Base-by-base conservation (phyloP, 2,113 vertebrate species). In the Chaenogobius annularis region DNA sequence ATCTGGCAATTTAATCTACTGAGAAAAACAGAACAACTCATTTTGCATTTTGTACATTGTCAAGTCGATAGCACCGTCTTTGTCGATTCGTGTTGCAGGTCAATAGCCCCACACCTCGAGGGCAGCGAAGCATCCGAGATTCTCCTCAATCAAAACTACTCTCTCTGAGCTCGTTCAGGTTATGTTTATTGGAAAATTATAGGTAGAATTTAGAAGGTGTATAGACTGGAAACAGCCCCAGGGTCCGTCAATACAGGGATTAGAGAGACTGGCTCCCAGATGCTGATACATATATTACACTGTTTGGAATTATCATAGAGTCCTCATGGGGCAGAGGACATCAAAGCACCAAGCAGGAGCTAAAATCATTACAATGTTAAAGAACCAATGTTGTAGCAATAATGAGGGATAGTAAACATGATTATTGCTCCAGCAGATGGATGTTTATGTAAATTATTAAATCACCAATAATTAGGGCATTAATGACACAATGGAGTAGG, bases 221-320 rank as follows among this genome's bases (percentile, higher is more conserved):
- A 23, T 26, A 64, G 70, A 85, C 62, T 67, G 63, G 56, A 74
- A 70, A 68, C 10, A 70, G 44, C 66, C 72, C 68, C 66, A 22
- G 75, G 73, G 73, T 72, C 59, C 43, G 67, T 78, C 78, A 79
- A 81, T 83, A 77, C 66, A 83, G 67, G 72, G 74, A 73, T 85
- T 75, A 71, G 61, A 71, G 61, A 43, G 72, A n/a, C 35, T 20
- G 19, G 2, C 50, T 72, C n/a, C 37, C 54, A 68, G 72, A 72
- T 63, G 48, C 44, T 70, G 35, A 75, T 75, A 64, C 2, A 85
- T 78, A 79, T 62, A 74, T 74, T 50, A 70, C 69, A 63, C 26
- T 61, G 58, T 61, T 61, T 10, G 15, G 58, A 26, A 61, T 61
- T 17, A 61, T 35, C 58, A 59, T 48, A 58, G 58, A 66, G 63